A percentile compares a stretch with the other conserved stretches of the same genome.
phyloP scores from a whole-genome alignment of 2,888 invertebrate species.

The Dascillus cervinus region DNA sequence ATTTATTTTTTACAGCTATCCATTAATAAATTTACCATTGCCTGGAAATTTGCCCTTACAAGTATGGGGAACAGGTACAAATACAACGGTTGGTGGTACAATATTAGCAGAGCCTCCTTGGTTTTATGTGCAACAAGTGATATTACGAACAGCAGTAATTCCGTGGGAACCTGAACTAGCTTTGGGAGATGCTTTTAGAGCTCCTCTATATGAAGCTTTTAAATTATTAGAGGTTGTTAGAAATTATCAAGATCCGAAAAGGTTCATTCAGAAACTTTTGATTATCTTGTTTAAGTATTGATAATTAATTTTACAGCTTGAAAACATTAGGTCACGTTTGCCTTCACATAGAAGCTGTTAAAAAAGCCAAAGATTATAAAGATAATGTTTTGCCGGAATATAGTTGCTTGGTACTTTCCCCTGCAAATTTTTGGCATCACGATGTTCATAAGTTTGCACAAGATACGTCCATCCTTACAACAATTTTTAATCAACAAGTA shows the following conservation, averaged over 20 bases:
- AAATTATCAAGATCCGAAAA: slow-evolving; percentile 68
- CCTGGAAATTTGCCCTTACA: slow-evolving; percentile 83
- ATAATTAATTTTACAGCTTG: slow-evolving; percentile 43
- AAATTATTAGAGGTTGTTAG: slow-evolving; percentile 77
- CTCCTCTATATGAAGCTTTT: slow-evolving; percentile 84
- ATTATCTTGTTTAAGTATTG: neutral
- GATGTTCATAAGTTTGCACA: slow-evolving; percentile 69
- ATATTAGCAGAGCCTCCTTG: slow-evolving; percentile 45
- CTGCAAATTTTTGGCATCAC: slow-evolving; percentile 90
- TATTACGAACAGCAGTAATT: slow-evolving; percentile 63
- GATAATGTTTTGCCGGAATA: slow-evolving; percentile 73
- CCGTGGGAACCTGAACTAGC: slow-evolving; percentile 81
- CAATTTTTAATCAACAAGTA: slow-evolving; percentile 79
- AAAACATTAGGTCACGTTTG: slow-evolving; percentile 74
- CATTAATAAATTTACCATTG: slow-evolving; percentile 76
- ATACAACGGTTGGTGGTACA: slow-evolving; percentile 33
- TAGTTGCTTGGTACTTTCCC: slow-evolving; percentile 84
- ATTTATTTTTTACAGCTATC: slow-evolving; percentile 66
- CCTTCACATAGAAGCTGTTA: slow-evolving; percentile 76
- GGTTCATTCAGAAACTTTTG: too few species aligned
- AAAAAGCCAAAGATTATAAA: slow-evolving; percentile 50
- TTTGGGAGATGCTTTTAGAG: slow-evolving; percentile 85
- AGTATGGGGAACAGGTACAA: slow-evolving; percentile 50
- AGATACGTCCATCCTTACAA: slow-evolving; percentile 72
- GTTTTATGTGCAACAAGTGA: slow-evolving; percentile 69